A percentile compares a stretch with the other conserved stretches of the same genome.
phyloP scores from a whole-genome alignment of 2,113 vertebrate genomes.

The Setophaga kirtlandii region DNA sequence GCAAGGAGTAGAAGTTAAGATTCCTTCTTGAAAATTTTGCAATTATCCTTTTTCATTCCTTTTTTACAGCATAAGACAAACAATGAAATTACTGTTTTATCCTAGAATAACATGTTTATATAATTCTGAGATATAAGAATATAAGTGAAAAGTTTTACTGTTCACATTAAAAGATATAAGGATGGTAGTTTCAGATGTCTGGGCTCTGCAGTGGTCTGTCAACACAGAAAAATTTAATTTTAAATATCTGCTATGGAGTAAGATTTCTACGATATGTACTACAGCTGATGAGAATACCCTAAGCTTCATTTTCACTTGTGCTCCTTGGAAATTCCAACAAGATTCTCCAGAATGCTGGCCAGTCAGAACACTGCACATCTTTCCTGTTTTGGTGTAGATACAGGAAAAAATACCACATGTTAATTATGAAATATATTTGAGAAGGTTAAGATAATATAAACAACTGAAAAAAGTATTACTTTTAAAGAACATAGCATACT shows the following conservation, averaged over 20 bases:
- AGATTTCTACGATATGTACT: background rate
- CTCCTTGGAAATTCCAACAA: background rate
- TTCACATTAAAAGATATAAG: background rate
- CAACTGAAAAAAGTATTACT: background rate
- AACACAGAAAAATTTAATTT: background rate
- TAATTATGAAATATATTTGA: background rate
- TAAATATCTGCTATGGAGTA: background rate
- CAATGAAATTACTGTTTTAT: background rate
- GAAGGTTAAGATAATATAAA: background rate
- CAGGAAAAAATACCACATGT: background rate
- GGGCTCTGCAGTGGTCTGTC: background rate
- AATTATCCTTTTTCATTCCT: background rate
- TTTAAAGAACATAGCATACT: background rate
- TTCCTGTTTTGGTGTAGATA: background rate
- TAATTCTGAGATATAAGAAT: background rate
- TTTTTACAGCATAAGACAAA: background rate
- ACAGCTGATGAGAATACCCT: background rate
- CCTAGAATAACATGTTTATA: background rate
- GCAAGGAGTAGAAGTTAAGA: background rate
- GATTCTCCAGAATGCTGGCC: background rate
- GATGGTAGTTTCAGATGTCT: background rate
- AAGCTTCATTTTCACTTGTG: background rate
- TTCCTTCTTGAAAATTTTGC: background rate
- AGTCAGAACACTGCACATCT: background rate
- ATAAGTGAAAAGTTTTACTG: background rate